Conservation (phyloP, 2,888 invertebrate genomes). For the Tetanocera ferruginea region DNA sequence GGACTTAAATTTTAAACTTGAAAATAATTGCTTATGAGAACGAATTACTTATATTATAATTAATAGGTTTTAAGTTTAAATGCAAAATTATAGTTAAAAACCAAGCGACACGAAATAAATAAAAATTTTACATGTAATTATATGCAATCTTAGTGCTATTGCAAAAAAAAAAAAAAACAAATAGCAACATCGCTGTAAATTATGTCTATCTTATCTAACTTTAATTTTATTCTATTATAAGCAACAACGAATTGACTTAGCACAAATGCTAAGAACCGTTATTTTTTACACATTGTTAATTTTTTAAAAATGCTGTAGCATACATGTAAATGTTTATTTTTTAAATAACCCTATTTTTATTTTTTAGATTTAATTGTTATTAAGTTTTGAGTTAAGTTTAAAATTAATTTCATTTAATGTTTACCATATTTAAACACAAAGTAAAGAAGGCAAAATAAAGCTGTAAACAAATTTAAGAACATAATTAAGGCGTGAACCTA, state of each 20-base stretch:
- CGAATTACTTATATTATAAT: conserved; percentile 21
- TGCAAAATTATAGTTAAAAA: conserved; percentile 1
- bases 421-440: background rate
- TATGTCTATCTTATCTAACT: background rate
- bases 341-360: background rate
- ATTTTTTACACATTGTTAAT: background rate
- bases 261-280: background rate
- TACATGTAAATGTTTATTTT: background rate
- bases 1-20: conserved; percentile 14
- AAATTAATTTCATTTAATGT: conserved; percentile 16
- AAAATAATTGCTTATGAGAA: conserved; percentile 12
- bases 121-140: background rate
- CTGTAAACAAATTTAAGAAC: background rate
- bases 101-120: background rate
- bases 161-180: background rate
- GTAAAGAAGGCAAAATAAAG: background rate
- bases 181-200: background rate
- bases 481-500: background rate
- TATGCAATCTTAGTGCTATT: conserved; percentile 15
- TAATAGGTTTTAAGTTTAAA: conserved; percentile 1
- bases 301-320: background rate
- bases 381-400: conserved; percentile 13
- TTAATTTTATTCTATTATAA: conserved; percentile 9
- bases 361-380: background rate
- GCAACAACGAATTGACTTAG: conserved; percentile 8